Evolutionary conservation across 2,888 invertebrate genomes (phyloP).

Genomic region (Chaetoderma sp.): DNA sequence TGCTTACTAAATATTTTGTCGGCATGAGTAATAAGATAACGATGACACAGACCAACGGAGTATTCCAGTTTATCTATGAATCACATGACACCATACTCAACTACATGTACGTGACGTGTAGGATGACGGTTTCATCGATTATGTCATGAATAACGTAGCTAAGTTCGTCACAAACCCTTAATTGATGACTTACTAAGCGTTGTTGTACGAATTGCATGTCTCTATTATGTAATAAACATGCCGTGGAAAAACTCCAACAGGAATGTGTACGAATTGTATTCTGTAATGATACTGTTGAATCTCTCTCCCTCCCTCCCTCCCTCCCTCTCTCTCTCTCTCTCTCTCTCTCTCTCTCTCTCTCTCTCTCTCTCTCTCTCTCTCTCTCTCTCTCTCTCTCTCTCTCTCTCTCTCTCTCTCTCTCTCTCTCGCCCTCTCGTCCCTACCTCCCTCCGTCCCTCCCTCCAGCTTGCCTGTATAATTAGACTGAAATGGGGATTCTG

Average conservation of each 20-base stretch:
- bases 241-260: neutral
- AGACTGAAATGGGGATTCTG: no score
- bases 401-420: constrained; percentile 10
- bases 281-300: neutral
- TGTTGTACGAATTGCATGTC: no score
- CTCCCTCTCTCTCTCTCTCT: constrained; percentile 25
- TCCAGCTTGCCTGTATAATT: no score
- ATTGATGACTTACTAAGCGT: no score
- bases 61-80: neutral
- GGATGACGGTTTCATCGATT: neutral
- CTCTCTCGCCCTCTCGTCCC: constrained; percentile 1
- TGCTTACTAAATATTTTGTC: no score
- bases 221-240: no score
- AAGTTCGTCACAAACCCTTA: no score
- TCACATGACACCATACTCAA: no score
- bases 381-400: constrained; percentile 13
- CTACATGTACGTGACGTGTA: no score
- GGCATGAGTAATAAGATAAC: no score
- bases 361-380: constrained; percentile 10
- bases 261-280: neutral
- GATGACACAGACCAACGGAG: neutral
- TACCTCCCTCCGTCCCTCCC: no score
- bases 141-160: no score
- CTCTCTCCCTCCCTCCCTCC: constrained; percentile 11
- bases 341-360: constrained; percentile 17